These are phyloP conservation scores for Amazona finschi DNA, from an alignment of 2,797 vertebrate genomes.

Conservation along the genomic window DNA sequence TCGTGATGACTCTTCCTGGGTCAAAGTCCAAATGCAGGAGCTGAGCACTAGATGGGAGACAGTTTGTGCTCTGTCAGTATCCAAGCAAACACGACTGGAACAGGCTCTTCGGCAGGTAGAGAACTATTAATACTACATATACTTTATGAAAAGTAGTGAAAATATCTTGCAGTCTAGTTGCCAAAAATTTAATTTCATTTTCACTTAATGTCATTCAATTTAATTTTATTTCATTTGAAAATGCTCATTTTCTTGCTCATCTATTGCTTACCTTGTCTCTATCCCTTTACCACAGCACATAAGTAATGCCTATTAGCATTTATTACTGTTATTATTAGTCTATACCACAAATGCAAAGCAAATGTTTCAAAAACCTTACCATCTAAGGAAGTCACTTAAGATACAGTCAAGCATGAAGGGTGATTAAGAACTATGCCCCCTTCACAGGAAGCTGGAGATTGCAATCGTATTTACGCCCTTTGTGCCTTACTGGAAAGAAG, in stretches of 20 bases:
- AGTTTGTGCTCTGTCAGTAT: constrained; percentile 92
- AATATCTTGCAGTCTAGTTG: neutral
- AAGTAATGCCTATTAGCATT: neutral
- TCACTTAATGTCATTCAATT: neutral
- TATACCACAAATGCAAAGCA: neutral
- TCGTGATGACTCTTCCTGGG: constrained; percentile 94
- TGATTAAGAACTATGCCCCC: neutral
- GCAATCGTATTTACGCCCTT: neutral
- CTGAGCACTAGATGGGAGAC: constrained; percentile 95
- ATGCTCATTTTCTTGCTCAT: neutral
- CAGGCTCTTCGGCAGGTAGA: constrained; percentile 89
- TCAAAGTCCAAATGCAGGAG: constrained; percentile 98
- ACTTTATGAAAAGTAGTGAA: neutral
- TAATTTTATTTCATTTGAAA: neutral
- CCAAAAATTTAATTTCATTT: neutral
- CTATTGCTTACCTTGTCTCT: neutral
- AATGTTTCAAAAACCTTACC: constrained; percentile 16
- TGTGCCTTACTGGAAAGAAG: neutral
- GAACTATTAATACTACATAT: neutral
- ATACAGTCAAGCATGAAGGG: neutral
- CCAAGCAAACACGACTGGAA: constrained; percentile 93
- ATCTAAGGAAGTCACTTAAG: constrained; percentile 31
- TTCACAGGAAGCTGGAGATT: neutral
- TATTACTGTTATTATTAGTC: constrained; percentile 1
- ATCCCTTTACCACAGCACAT: neutral